Conservation (phyloP, 1,140 invertebrate species). For the Acromyrmex echinatior region DNA sequence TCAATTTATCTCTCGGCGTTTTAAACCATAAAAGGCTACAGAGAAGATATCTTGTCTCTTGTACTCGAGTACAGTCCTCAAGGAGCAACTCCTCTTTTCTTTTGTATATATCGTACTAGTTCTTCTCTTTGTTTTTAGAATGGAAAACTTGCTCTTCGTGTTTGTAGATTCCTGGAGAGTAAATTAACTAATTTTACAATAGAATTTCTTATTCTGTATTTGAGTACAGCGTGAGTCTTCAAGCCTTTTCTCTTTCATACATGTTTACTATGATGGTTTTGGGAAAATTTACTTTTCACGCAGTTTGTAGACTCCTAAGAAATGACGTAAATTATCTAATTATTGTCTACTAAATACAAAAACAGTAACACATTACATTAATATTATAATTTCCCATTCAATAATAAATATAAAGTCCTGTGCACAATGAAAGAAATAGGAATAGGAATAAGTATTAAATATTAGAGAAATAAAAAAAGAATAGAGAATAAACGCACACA, state of each 20-base stretch:
- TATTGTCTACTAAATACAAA: not conserved
- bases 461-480: too few species aligned
- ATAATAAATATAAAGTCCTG: too few species aligned
- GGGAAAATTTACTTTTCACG: not conserved
- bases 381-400: too few species aligned
- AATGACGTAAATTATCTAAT: not conserved
- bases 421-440: too few species aligned
- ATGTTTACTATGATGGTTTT: not conserved
- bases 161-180: not conserved
- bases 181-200: not conserved
- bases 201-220: not conserved
- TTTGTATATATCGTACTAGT: not conserved
- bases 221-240: not conserved
- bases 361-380: too few species aligned
- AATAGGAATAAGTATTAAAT: too few species aligned
- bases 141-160: not conserved
- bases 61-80: constrained; percentile 6
- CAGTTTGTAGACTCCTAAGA: not conserved
- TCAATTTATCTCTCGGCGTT: not conserved
- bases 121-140: not conserved
- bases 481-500: too few species aligned
- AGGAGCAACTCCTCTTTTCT: constrained; percentile 47
- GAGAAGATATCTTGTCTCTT: not conserved
- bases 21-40: not conserved
- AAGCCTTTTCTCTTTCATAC: constrained; percentile 29